A percentile compares a stretch with the other conserved stretches of the same genome.
These are phyloP conservation scores for Caenorhabditis sp. DNA, from an alignment of 2,888 invertebrate genomes.

Conservation along the genomic window DNA sequence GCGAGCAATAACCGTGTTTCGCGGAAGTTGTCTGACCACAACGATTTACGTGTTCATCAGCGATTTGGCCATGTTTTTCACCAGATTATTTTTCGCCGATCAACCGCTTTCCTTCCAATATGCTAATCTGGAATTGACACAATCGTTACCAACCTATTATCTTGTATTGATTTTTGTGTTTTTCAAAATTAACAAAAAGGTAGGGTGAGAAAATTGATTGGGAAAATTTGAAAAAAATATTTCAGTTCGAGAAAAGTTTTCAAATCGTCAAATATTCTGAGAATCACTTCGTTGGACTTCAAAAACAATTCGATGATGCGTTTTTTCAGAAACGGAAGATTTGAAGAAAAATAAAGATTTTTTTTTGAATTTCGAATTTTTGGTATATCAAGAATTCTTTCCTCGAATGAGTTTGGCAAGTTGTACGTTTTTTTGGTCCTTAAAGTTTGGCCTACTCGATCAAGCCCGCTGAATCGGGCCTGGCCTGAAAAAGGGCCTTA, in stretches of 20 bases:
- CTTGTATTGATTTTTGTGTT: background rate
- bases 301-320: background rate
- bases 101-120: conserved; percentile 3
- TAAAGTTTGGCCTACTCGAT: too few species aligned
- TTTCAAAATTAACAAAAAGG: background rate
- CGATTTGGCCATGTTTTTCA: background rate
- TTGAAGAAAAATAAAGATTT: background rate
- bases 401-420: too few species aligned
- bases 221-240: background rate
- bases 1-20: conserved; percentile 13
- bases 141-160: background rate
- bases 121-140: conserved; percentile 12
- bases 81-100: background rate
- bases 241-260: background rate
- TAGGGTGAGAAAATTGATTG: too few species aligned
- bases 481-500: too few species aligned
- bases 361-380: too few species aligned
- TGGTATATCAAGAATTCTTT: too few species aligned
- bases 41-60: conserved; percentile 15
- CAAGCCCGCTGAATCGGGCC: too few species aligned
- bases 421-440: too few species aligned
- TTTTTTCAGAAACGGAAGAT: conserved; percentile 1
- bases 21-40: conserved; percentile 16
- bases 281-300: background rate
- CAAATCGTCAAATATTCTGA: background rate